Conservation (phyloP, 2,113 vertebrate species). For the Dicaeum eximium region DNA sequence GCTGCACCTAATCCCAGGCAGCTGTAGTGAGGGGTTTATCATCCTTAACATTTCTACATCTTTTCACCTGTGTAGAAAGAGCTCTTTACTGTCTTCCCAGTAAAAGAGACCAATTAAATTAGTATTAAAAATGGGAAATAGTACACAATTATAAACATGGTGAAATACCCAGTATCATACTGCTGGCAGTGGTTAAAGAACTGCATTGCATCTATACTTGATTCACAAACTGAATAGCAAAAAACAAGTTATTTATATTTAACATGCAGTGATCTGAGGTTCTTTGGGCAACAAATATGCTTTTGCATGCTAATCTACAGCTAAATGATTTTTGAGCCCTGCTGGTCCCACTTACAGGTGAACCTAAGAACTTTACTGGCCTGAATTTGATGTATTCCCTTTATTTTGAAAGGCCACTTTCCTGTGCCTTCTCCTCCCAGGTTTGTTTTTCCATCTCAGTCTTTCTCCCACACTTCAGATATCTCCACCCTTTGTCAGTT, state of each 20-base stretch:
- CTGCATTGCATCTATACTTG: background rate
- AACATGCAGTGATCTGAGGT: background rate
- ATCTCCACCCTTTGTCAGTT: background rate
- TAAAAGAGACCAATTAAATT: background rate
- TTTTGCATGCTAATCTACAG: background rate
- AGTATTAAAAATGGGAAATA: background rate
- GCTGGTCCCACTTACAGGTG: background rate
- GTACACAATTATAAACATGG: background rate
- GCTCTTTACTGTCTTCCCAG: background rate
- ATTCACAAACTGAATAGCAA: background rate
- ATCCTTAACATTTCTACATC: background rate
- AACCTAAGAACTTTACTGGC: background rate
- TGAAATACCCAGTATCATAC: background rate
- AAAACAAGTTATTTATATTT: background rate
- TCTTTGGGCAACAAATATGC: background rate
- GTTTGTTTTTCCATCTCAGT: background rate
- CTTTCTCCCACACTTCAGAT: background rate
- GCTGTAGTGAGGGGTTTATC: background rate
- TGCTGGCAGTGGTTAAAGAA: background rate
- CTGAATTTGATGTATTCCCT: background rate
- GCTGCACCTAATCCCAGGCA: background rate
- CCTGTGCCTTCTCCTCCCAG: background rate
- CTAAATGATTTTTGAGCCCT: background rate
- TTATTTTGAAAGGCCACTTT: background rate
- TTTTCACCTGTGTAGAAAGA: background rate